These are phyloP conservation scores for Heteromurus nitidus DNA, from an alignment of 2,888 invertebrate genomes.

Conservation along the genomic window DNA sequence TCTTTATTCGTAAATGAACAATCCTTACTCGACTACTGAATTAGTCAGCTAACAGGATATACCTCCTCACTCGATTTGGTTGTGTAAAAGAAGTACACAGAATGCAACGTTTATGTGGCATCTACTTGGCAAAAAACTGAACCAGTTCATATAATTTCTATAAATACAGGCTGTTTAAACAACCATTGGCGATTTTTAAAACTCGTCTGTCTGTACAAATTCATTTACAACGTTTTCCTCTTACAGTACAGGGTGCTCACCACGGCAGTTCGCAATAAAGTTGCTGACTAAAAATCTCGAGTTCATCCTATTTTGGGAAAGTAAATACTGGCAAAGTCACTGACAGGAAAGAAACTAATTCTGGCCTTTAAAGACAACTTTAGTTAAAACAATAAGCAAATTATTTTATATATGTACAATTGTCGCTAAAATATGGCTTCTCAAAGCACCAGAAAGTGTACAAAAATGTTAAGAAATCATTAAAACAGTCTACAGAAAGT, in stretches of 20 bases:
- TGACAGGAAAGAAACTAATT: not conserved
- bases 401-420: no score
- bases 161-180: no score
- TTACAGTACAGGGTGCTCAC: not conserved
- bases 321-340: not conserved
- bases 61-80: no score
- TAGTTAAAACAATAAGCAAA: no score
- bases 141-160: no score
- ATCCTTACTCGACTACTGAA: no score
- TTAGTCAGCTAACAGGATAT: no score
- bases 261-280: not conserved
- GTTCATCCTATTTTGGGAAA: not conserved
- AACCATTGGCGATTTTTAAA: no score
- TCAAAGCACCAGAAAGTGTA: conserved; percentile 1
- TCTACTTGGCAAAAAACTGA: no score
- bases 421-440: conserved; percentile 17
- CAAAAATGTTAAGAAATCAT: not conserved
- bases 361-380: no score
- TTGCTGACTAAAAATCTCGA: conserved; percentile 6
- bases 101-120: not conserved
- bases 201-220: conserved; percentile 8
- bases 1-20: no score
- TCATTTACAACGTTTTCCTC: not conserved
- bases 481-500: not conserved
- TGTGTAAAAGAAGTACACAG: no score